Conservation (phyloP, 1,140 invertebrate species). For the Anoplophora glabripennis region DNA sequence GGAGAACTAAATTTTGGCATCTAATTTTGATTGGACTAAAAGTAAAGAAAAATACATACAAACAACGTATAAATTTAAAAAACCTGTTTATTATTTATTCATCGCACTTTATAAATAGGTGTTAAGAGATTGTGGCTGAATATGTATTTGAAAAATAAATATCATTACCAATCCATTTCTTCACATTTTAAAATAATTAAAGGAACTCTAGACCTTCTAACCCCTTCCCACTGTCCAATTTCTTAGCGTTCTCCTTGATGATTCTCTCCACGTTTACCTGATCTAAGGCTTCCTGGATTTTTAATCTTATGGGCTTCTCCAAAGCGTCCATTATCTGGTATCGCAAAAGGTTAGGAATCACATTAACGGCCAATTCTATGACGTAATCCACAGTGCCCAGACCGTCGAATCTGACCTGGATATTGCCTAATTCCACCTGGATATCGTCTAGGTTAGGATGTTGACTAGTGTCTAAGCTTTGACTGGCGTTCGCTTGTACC, state of each 20-base stretch:
- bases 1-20: too few species aligned
- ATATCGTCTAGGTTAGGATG: conserved; percentile 67
- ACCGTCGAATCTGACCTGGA: conserved; percentile 72
- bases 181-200: not conserved
- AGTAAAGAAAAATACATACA: too few species aligned
- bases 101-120: too few species aligned
- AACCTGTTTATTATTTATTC: too few species aligned
- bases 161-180: too few species aligned
- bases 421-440: conserved; percentile 77
- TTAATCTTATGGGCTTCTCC: conserved; percentile 68
- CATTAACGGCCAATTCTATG: conserved; percentile 72
- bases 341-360: conserved; percentile 76
- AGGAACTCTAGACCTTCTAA: conserved; percentile 40
- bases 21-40: too few species aligned
- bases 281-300: conserved; percentile 66
- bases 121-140: too few species aligned
- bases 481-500: conserved; percentile 63
- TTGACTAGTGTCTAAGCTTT: conserved; percentile 73
- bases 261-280: conserved; percentile 69
- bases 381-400: conserved; percentile 78
- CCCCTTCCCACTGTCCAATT: conserved; percentile 58
- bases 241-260: conserved; percentile 64
- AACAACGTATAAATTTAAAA: too few species aligned
- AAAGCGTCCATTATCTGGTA: conserved; percentile 82
- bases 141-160: too few species aligned